Percentiles rank a stretch among this genome's conserved stretches.
These are phyloP conservation scores for Orbicella faveolata DNA, from an alignment of 64 coral and sea anemone species.

Conservation along the genomic window DNA sequence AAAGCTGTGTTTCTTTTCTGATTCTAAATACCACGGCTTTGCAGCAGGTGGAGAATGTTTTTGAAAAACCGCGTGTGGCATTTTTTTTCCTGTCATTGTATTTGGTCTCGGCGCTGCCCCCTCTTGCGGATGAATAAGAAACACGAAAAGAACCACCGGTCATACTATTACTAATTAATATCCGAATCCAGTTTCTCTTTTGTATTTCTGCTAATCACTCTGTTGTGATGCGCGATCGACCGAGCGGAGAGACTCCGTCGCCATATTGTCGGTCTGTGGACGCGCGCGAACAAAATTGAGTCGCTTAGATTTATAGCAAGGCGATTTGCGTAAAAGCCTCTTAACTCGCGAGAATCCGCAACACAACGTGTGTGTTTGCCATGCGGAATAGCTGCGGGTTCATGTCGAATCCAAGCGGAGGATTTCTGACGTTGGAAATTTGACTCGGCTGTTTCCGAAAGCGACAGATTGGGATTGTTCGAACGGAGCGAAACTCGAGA, in stretches of 20 bases:
- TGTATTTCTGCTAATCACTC: not conserved
- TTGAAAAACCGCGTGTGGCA: not conserved
- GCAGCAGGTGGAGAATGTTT: conserved; percentile 19
- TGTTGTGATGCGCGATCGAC: not conserved
- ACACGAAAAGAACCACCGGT: conserved; percentile 15
- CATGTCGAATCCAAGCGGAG: conserved; percentile 1
- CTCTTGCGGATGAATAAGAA: not conserved
- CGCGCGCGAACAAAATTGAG: not conserved
- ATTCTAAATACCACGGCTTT: not conserved
- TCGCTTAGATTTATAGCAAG: not conserved
- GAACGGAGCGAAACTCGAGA: conserved; percentile 9
- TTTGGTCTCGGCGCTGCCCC: not conserved
- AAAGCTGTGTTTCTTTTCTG: not conserved
- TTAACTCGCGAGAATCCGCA: not conserved
- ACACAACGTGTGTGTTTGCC: not conserved
- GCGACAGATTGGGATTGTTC: conserved; percentile 40
- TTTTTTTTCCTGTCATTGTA: conserved; percentile 24
- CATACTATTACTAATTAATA: conserved; percentile 44
- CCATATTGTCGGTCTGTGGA: conserved; percentile 13
- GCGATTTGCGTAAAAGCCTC: conserved; percentile 13
- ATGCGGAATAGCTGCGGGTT: not conserved
- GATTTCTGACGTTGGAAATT: conserved; percentile 39
- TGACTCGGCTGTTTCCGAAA: conserved; percentile 29
- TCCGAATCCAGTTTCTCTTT: not conserved
- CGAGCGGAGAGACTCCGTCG: not conserved